Base-by-base conservation (phyloP, 2,888 invertebrate species). In the Cylindroiulus punctatus region DNA sequence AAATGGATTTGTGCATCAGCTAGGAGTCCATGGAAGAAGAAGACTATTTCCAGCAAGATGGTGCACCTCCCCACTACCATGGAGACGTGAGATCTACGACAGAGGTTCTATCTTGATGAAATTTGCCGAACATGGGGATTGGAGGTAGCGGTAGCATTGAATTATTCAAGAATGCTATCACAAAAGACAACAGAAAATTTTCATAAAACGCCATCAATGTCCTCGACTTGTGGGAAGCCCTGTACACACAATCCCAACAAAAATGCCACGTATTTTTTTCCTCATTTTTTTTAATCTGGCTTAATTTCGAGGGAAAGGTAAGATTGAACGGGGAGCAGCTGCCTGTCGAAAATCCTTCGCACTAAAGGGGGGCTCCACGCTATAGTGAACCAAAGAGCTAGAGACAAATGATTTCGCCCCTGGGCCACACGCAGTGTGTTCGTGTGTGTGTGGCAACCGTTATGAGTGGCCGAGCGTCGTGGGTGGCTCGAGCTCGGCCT, bases 351-450 rank as follows among this genome's bases (percentile, higher is more conserved):
- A 47, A 47, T 47, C 8, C 47, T 47, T 47, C 47, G 47, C 47
- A 47, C 14, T 47, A 47, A 47, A 47, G 42, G 47, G 47, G 47
- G 47, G 47, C 47, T 47, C 47, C 47, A 47, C 47, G 47, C 47
- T n/a, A n/a, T n/a, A n/a, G n/a, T n/a, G n/a, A n/a, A n/a, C n/a
- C n/a, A n/a, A n/a, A n/a, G 14, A 47, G 47, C 47, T 5, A 47
- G 47, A 47, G 47, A 47, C 47, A 47, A 47, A 47, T 47, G 47
- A 47, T 47, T 47, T 47, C 47, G 47, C 47, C 47, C 47, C 47
- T 47, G 47, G 47, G 47, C 47, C 47, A 47, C 47, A 47, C 47
- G 47, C 47, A 47, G 47, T 47, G 12, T 5, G 47, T 47, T 47
- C 47, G 47, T 47, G 47, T 47, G 47, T 47, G 47, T 47, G 47